Evolutionary conservation across 2,888 invertebrate genomes (phyloP).

Genomic region (Polymixis lichenea): DNA sequence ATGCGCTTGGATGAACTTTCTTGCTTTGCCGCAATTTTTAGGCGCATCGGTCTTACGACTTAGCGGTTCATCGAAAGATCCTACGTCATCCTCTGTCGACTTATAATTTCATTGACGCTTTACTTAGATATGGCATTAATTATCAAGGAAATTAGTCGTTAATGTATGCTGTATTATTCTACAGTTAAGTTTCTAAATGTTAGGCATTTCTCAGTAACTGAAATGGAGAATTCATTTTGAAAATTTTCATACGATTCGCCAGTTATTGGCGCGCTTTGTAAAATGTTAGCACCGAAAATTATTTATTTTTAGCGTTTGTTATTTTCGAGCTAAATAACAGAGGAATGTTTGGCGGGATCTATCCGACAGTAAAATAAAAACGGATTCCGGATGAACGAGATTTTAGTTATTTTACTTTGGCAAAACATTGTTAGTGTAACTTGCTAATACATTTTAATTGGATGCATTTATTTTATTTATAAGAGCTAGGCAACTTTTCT

Average conservation of each 20-base stretch:
- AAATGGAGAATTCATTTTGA: constrained; percentile 25
- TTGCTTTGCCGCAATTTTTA: constrained; percentile 65
- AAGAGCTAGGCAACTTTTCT: not conserved
- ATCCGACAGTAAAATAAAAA: constrained; percentile 50
- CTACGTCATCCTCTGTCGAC: constrained; percentile 12
- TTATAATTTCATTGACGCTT: constrained; percentile 40
- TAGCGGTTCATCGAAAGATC: constrained; percentile 35
- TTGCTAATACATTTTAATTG: constrained; percentile 42
- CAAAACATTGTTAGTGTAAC: constrained; percentile 4
- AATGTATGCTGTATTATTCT: not conserved
- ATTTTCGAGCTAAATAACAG: constrained; percentile 48
- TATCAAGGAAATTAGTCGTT: constrained; percentile 5
- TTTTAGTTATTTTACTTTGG: constrained; percentile 42
- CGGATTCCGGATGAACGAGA: constrained; percentile 19
- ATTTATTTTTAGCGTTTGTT: constrained; percentile 50
- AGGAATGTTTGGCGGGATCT: constrained; percentile 39
- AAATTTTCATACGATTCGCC: constrained; percentile 12
- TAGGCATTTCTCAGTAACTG: not conserved
- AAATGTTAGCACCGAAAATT: constrained; percentile 23
- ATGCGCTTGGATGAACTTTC: constrained; percentile 61
- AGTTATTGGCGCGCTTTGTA: constrained; percentile 11
- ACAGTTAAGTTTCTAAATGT: not conserved
- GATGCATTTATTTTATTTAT: constrained; percentile 1
- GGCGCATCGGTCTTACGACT: constrained; percentile 62
- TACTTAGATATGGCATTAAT: constrained; percentile 18